Percentiles rank a stretch among this genome's conserved stretches.
phyloP scores from a whole-genome alignment of 2,797 vertebrate species.

The Rhabdophis nuchalis region DNA sequence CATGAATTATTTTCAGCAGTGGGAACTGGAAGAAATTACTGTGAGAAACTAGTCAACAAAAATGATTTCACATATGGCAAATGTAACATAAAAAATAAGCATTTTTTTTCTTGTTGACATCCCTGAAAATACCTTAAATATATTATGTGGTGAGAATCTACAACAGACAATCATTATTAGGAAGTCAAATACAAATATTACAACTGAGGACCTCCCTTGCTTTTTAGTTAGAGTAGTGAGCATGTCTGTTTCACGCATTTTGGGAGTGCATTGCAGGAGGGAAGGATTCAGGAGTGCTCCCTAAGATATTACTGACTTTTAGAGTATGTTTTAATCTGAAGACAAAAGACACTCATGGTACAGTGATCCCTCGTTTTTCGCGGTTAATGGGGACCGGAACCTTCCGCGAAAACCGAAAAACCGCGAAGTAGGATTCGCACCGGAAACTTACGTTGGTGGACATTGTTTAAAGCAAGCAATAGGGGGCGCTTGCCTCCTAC shows the following conservation, averaged over 20 bases:
- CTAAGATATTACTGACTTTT: neutral
- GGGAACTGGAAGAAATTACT: neutral
- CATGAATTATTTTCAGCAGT: neutral
- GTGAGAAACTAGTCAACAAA: neutral
- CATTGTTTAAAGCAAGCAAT: too few species aligned
- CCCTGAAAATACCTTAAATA: neutral
- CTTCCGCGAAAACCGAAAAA: too few species aligned
- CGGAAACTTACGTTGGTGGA: too few species aligned
- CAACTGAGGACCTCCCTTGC: neutral
- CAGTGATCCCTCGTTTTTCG: too few species aligned
- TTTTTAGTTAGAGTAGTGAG: neutral
- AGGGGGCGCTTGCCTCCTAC: too few species aligned
- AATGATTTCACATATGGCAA: neutral
- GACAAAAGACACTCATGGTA: neutral
- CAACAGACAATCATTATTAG: neutral
- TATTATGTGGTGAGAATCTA: neutral
- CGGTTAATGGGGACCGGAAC: too few species aligned
- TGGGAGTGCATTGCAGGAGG: neutral
- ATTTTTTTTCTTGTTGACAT: neutral
- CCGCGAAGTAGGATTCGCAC: too few species aligned
- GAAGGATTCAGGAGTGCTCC: neutral
- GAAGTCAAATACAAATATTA: neutral
- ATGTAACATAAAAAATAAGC: neutral
- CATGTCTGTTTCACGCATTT: neutral
- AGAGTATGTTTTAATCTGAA: neutral